phyloP scores from a whole-genome alignment of 2,888 invertebrate species.

The Ypsolopha sequella region DNA sequence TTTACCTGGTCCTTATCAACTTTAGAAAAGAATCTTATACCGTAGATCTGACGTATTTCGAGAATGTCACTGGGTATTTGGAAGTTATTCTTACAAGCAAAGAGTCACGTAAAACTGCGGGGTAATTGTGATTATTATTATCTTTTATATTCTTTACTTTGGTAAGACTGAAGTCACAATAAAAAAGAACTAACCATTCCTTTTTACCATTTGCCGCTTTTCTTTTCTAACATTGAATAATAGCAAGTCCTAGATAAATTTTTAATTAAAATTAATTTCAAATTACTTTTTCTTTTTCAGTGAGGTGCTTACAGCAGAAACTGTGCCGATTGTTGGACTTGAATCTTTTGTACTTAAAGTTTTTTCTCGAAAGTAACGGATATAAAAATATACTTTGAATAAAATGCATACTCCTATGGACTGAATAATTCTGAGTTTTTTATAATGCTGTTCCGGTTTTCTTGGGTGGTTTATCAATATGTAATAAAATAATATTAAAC shows the following conservation, averaged over 20 bases:
- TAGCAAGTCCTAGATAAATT: too few species aligned
- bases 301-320: conserved; percentile 30
- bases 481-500: too few species aligned
- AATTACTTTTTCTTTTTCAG: conserved; percentile 35
- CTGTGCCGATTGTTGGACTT: conserved; percentile 33
- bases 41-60: conserved; percentile 67
- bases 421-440: too few species aligned
- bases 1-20: conserved; percentile 67
- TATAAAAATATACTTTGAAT: too few species aligned
- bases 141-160: not conserved
- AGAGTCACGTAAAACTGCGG: conserved; percentile 51
- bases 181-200: too few species aligned
- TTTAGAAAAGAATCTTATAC: conserved; percentile 58
- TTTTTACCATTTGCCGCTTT: too few species aligned
- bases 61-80: conserved; percentile 46
- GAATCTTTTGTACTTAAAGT: conserved; percentile 55
- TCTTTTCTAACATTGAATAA: too few species aligned
- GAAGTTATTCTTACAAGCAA: conserved; percentile 61
- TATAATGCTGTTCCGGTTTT: too few species aligned
- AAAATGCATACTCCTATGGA: too few species aligned
- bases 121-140: conserved; percentile 39
- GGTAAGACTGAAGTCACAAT: not conserved
- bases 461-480: too few species aligned
- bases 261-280: too few species aligned
- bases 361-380: not conserved